phyloP scores from a whole-genome alignment of 2,888 invertebrate species.

The Eupithecia exiguata region DNA sequence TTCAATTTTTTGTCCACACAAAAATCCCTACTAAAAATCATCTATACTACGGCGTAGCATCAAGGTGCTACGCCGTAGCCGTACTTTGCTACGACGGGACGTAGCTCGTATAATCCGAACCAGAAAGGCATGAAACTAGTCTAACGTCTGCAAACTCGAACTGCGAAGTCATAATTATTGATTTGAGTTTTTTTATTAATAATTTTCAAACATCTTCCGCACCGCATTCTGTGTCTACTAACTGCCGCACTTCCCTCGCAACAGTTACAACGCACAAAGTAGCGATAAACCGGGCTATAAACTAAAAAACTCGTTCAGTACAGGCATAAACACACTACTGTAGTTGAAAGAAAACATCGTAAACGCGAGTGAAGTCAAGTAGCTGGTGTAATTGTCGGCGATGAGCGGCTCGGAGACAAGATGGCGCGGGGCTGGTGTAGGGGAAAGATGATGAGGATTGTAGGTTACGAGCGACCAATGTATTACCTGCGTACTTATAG shows the following conservation, averaged over 20 bases:
- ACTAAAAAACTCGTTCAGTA: conserved; percentile 73
- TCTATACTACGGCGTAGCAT: conserved; percentile 5
- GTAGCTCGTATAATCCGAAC: conserved; percentile 19
- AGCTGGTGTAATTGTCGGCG: conserved; percentile 46
- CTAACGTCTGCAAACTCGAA: too few relatives aligned
- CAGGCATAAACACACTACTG: conserved; percentile 68
- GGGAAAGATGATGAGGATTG: background rate
- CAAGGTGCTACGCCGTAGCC: conserved; percentile 23
- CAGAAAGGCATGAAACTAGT: too few relatives aligned
- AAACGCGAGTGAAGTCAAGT: conserved; percentile 70
- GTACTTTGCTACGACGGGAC: conserved; percentile 26
- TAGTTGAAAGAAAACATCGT: conserved; percentile 76
- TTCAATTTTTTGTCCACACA: too few relatives aligned
- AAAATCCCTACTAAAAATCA: background rate
- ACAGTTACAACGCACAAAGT: conserved; percentile 59
- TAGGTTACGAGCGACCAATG: background rate
- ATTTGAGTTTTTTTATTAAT: too few relatives aligned
- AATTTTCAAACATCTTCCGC: background rate
- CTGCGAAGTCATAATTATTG: too few relatives aligned
- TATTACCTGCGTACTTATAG: background rate
- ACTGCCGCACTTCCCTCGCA: conserved; percentile 48
- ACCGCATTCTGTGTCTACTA: conserved; percentile 32
- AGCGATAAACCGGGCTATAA: conserved; percentile 66
- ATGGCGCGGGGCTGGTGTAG: conserved; percentile 2
- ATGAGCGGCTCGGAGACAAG: conserved; percentile 35